phyloP scores from a whole-genome alignment of 2,797 vertebrate genomes.

The Poliocrania exsul region DNA sequence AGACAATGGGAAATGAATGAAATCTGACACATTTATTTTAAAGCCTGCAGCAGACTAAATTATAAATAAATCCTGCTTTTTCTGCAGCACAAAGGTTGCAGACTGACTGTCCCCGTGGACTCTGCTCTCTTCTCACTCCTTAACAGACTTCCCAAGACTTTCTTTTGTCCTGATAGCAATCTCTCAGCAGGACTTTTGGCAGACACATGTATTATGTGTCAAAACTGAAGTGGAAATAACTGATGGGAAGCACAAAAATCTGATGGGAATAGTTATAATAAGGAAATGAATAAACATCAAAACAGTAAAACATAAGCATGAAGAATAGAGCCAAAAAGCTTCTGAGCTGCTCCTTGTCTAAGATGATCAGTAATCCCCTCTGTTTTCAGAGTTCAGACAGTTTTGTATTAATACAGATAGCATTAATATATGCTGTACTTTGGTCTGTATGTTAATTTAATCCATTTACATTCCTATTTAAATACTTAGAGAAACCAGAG shows the following conservation, averaged over 20 bases:
- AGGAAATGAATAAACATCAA: conserved; percentile 46
- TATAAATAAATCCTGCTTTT: conserved; percentile 42
- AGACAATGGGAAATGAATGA: conserved; percentile 37
- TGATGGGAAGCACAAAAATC: conserved; percentile 35
- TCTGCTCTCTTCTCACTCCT: conserved; percentile 1
- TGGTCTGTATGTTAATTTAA: not conserved
- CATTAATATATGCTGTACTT: not conserved
- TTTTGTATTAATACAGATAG: not conserved
- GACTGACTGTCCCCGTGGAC: conserved; percentile 39
- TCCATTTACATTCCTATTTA: not conserved
- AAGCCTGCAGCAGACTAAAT: conserved; percentile 22
- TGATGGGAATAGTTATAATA: conserved; percentile 45
- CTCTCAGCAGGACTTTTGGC: conserved; percentile 49
- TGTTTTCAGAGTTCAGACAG: not conserved
- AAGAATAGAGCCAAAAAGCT: not conserved
- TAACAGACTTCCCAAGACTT: conserved; percentile 45
- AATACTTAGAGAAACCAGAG: not conserved
- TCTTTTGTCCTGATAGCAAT: conserved; percentile 48
- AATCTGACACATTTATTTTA: conserved; percentile 40
- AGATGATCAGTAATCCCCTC: not conserved
- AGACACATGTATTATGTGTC: conserved; percentile 40
- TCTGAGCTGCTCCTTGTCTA: not conserved
- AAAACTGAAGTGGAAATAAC: conserved; percentile 42
- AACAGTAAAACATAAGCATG: not conserved
- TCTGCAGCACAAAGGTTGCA: conserved; percentile 48